Evolutionary conservation across 1,140 invertebrate species (phyloP).

Genomic region (Trichonephila clavata): DNA sequence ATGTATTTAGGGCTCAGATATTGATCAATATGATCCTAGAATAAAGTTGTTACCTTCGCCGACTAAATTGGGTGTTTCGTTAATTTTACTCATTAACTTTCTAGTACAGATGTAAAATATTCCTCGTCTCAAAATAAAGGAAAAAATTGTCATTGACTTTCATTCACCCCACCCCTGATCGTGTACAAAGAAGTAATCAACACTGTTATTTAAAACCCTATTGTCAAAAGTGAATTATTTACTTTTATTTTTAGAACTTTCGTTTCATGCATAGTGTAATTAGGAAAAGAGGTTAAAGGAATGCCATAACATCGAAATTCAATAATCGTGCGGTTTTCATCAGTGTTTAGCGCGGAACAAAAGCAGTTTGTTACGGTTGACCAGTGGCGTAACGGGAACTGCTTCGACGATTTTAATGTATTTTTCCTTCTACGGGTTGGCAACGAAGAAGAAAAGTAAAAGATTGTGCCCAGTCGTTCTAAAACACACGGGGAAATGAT

Average conservation of each 20-base stretch:
- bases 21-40: no score
- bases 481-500: background rate
- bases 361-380: constrained; percentile 23
- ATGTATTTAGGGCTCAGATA: no score
- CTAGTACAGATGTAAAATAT: no score
- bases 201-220: no score
- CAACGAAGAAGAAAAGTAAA: background rate
- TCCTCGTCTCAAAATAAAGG: no score
- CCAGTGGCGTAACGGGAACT: background rate
- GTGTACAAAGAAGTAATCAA: no score
- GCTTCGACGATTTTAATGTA: background rate
- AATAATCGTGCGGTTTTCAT: background rate
- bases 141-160: no score
- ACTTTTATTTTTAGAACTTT: background rate
- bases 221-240: background rate
- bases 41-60: no score
- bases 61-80: no score
- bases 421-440: background rate
- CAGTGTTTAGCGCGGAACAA: background rate
- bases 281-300: background rate
- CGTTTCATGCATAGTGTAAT: background rate
- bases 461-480: background rate
- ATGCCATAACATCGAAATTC: background rate
- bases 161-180: no score
- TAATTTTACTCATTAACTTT: no score